phyloP scores from a whole-genome alignment of 2,113 vertebrate species.

The Dunckerocampus dactyliophorus region DNA sequence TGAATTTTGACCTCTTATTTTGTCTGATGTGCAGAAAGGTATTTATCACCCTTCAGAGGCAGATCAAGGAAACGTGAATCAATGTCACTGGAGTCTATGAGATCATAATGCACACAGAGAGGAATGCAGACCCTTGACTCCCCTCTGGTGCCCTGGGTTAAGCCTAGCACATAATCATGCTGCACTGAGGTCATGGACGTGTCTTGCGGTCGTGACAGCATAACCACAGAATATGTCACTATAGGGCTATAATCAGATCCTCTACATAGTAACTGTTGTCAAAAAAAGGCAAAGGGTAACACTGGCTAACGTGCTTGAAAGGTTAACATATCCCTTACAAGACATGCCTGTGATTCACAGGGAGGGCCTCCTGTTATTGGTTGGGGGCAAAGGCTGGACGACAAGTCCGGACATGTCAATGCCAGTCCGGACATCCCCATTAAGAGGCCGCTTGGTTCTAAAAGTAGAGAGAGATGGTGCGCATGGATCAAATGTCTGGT shows the following conservation, averaged over 20 bases:
- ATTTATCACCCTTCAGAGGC: conserved; percentile 1
- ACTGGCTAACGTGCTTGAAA: conserved; percentile 42
- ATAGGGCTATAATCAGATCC: conserved; percentile 52
- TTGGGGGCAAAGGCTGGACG: conserved; percentile 4
- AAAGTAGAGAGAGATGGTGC: conserved; percentile 49
- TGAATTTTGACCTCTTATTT: neutral
- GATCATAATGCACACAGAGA: conserved; percentile 21
- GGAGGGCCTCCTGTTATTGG: conserved; percentile 20
- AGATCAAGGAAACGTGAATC: conserved; percentile 6
- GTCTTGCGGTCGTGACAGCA: conserved; percentile 40
- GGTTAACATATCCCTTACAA: conserved; percentile 45
- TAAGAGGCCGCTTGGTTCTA: conserved; percentile 59
- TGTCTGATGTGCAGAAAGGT: neutral
- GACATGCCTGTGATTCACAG: conserved; percentile 42
- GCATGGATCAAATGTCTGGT: conserved; percentile 50
- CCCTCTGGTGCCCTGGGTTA: conserved; percentile 24
- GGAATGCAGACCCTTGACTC: conserved; percentile 26
- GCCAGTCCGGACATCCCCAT: conserved; percentile 49
- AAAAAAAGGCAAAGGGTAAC: conserved; percentile 46
- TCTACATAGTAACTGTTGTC: conserved; percentile 52
- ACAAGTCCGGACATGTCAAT: conserved; percentile 60
- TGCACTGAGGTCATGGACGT: conserved; percentile 35
- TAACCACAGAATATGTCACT: conserved; percentile 29
- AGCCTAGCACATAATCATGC: conserved; percentile 26
- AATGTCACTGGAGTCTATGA: conserved; percentile 2